These are phyloP conservation scores for Acromyrmex heyeri DNA, from an alignment of 1,140 invertebrate genomes.

Conservation along the genomic window DNA sequence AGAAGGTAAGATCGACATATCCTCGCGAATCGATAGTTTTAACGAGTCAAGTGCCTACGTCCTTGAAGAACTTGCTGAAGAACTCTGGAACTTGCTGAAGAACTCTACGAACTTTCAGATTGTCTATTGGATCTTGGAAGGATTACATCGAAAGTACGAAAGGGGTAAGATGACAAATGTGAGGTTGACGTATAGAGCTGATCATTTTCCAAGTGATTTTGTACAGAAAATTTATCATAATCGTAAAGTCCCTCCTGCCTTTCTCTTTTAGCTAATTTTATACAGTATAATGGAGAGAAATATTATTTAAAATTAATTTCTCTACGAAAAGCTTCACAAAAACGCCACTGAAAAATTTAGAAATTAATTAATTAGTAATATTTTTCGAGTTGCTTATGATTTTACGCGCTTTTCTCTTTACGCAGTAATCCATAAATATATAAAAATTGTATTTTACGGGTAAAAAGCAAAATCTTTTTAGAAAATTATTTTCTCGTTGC, in stretches of 20 bases:
- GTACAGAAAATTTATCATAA: not conserved
- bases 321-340: not conserved
- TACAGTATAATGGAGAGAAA: not conserved
- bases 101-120: constrained; percentile 9
- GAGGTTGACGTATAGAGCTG: not conserved
- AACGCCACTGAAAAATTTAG: not conserved
- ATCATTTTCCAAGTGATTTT: not conserved
- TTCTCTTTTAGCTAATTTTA: not conserved
- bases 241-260: not conserved
- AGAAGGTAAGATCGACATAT: not conserved
- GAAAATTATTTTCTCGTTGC: not conserved
- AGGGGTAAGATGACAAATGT: not conserved
- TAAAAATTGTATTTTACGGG: not conserved
- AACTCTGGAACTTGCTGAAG: not conserved
- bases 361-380: not conserved
- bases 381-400: not conserved
- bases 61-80: constrained; percentile 56
- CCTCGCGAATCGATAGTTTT: constrained; percentile 42
- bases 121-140: not conserved
- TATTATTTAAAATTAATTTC: not conserved
- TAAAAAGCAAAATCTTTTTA: not conserved
- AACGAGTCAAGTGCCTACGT: constrained; percentile 43
- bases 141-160: constrained; percentile 26
- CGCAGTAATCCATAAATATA: not conserved
- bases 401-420: not conserved